Base-by-base conservation (phyloP, 2,113 vertebrate species). In the Pardalotus punctatus region DNA sequence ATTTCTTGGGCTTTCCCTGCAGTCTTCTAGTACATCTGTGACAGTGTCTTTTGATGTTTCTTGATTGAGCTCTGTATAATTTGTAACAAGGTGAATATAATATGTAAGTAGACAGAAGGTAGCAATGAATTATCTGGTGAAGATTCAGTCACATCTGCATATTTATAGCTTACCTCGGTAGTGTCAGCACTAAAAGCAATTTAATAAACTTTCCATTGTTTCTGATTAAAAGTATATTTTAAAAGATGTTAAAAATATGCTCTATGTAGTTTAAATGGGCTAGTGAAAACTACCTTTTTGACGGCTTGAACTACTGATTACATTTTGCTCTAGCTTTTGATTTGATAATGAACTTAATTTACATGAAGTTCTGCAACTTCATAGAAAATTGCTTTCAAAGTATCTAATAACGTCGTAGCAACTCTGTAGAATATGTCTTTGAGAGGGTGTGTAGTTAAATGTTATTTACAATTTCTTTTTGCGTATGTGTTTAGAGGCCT, bases 31-130 rank as follows among this genome's bases (percentile, higher is more conserved):
- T 28, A 1, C 11, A 10, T 9, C 13, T n/a, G 11, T 25, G 64
- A 29, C 20, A 38, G 35, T 60, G 23, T 50, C 15, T 22, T 43
- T 45, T 31, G 8, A 12, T 36, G 11, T 11, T 2, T 28, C 10
- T 29, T 15, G 1, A 1, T 17, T 21, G 9, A 50, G 4, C 5
- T 11, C 25, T 9, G 8, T 11, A 11, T 50, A 12, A 28, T 9
- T 76, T 90, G 60, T 88, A 67, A 51, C 33, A 47, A 47, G 5
- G 3, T 43, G 3, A 31, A 1, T 29, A 9, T n/a, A 15, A 15
- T 74, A 1, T 24, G 2, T 67, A n/a, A 60, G 6, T 43, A 48
- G 21, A 21, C 21, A 57, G 56, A 72, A 42, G 1, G 20, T 76
- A 54, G 23, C 43, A 67, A 10, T 42, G 4, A 81, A 12, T 54